These are phyloP conservation scores for Melanargia galathea DNA, from an alignment of 2,888 invertebrate genomes.

Conservation along the genomic window DNA sequence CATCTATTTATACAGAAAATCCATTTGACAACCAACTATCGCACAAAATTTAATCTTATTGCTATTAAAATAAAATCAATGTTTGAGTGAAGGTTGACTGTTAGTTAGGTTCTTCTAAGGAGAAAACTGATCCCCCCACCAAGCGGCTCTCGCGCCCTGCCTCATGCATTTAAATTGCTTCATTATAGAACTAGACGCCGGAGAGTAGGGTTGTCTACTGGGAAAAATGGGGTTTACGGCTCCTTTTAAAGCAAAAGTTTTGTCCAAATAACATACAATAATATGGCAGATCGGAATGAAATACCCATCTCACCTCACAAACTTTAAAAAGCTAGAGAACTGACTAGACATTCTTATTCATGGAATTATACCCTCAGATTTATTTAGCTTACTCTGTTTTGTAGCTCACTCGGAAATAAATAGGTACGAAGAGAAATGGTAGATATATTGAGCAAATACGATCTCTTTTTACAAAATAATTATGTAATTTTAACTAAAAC, in stretches of 20 bases:
- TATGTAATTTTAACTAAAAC: too few relatives aligned
- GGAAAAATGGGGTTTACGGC: constrained; percentile 54
- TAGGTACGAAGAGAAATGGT: too few relatives aligned
- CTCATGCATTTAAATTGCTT: constrained; percentile 84
- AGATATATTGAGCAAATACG: too few relatives aligned
- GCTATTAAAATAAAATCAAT: background rate
- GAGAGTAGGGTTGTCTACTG: constrained; percentile 73
- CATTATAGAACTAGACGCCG: constrained; percentile 80
- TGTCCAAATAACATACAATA: constrained; percentile 41
- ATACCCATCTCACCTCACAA: constrained; percentile 1
- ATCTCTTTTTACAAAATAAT: too few relatives aligned
- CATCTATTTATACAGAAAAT: constrained; percentile 35
- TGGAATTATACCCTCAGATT: too few relatives aligned
- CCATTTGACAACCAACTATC: constrained; percentile 34
- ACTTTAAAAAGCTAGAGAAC: background rate
- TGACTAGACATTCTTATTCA: background rate
- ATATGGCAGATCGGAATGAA: constrained; percentile 23
- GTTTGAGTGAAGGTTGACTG: constrained; percentile 39
- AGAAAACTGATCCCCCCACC: constrained; percentile 66
- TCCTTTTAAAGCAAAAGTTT: constrained; percentile 44
- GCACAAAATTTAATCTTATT: constrained; percentile 40
- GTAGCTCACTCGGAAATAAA: too few relatives aligned
- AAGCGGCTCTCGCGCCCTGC: constrained; percentile 78
- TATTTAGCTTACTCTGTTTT: background rate
- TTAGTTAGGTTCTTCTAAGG: constrained; percentile 50